Base-by-base conservation (phyloP, 1,140 invertebrate species). In the Rhynchophorus ferrugineus region DNA sequence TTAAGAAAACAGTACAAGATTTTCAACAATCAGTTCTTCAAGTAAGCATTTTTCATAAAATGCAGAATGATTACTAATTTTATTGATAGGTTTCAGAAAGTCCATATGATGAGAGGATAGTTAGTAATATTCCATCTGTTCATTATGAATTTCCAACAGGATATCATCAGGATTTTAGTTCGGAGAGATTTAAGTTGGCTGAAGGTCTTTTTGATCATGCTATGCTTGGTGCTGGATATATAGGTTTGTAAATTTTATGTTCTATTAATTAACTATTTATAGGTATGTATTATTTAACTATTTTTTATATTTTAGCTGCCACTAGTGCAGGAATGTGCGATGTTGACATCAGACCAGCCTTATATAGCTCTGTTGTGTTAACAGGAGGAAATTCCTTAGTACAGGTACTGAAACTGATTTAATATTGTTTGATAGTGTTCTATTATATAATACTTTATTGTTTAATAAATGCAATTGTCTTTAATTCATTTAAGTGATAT, bases 81-180 rank as follows among this genome's bases (percentile, higher is more conserved):
- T 45, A 35, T 29, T 6, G 5, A 6, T 67, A 82, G 71, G 84
- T 95, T 9, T 82, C 85, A n/a, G 91, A 94, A 64, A 75, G 79
- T 17, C 85, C 85, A 0, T 91, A 84, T 67, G 90, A 93, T 63
- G 86, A 91, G 66, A 80, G 91, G 14, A 69, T 79, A 9, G 87
- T 87, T 1, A 81, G 87, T 6, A 80, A 83, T 44, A 84, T 94
- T 61, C 94, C 93, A 0, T 82, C 86, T 29, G 78, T 86, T 19
- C 87, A 89, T 68, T 95, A 93, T 71, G 91, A 96, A 73, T 95
- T 97, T 70, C 92, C 93, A 0, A 91, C 88, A 65, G 93, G 93
- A 0, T 95, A 89, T 69, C 91, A 94, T 70, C 83, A 89, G 68
- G 94, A 97, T 68, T 95, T 93, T 70, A 85, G 87, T 3, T 77